Base-by-base conservation (phyloP, 2,888 invertebrate species). In the Callyntrura sp. region DNA sequence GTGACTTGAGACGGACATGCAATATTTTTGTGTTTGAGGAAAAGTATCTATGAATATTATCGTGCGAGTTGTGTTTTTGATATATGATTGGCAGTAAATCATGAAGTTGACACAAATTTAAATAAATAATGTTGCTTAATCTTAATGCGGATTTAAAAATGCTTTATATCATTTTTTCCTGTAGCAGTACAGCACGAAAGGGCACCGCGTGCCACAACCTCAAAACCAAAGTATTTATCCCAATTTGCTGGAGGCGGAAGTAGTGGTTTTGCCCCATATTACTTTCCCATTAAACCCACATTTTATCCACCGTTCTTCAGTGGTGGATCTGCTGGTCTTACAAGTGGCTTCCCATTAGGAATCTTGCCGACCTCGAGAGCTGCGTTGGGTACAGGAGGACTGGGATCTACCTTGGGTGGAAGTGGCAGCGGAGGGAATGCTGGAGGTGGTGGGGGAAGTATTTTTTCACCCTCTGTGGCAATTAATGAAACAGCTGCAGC, bases 121-220 rank as follows among this genome's bases (percentile, higher is more conserved):
- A 62, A 62, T 20, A 11, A 12, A 25, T n/a, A 57, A 43, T 25
- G 43, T n/a, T 43, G n/a, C 12, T 68, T 60, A 51, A 51, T 51
- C 12, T 68, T 60, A 51, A 51, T 51, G n/a, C 5, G 9, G 62
- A 23, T 51, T 48, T 57, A 57, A 57, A 79, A 79, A 81, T 60
- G 25, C 35, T 60, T 43, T 60, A 65, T 78, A 51, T 51, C 20
- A 51, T 76, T 81, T 51, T 82, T 43, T 73, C 68, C 95, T 95
- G 81, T 96, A 98, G 98, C 98, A 90, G 98, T 98, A 23, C 98
- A 98, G 94, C 98, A 98, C 94, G 98, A 98, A 95, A 95, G 98
- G 91, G 98, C 98, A 11, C 98, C 98, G 0, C 95, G 98, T 68
- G 95, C 94, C 8, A 92, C 90, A 25, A 87, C 93, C 20, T 86